Evolutionary conservation across 2,888 invertebrate species (phyloP), one percentile per base, ranked within the genome.

Genomic region (Eulithis prunata): DNA sequence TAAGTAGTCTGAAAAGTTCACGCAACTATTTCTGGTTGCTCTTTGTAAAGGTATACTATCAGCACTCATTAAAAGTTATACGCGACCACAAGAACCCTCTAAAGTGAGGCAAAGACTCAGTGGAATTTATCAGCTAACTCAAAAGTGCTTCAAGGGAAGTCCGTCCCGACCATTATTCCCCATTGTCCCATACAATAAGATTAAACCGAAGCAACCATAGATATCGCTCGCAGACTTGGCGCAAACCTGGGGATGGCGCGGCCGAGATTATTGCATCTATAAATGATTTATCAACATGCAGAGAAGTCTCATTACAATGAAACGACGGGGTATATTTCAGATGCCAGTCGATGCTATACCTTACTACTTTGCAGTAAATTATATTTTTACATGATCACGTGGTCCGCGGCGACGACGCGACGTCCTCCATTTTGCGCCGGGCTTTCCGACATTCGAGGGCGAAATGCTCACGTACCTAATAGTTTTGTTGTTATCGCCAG

Each of bases 401-500:
- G 36, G 36, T 59, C 54, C 41, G 11, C 28, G n/a, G n/a, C 8
- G 12, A 36, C 32, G 52, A 53, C 49, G 66, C 66, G 64, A 32
- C 38, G 54, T 68, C 68, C 41, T 68, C 38, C 51, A 61, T 49
- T 62, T 83, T 84, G 85, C 82, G 45, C 68, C 57, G 13, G 57
- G 51, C 59, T 41, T 45, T 46, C 41, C 7, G 21, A 68, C 86
- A 85, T 87, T 89, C 86, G 86, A 84, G 80, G 79, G 78, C 78
- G 84, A 83, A 86, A 82, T 83, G 82, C 83, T 87, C 85, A 85
- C 85, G 86, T 88, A 74, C 71, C 72, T 72, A 90, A 88, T 89
- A 90, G 88, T 90, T 91, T 88, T 89, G 91, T 91, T 92, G 90
- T 91, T 91, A 91, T 92, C 88, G 84, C 81, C 79, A 79, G 81